Evolutionary conservation across 2,888 invertebrate genomes (phyloP), one percentile per base, ranked within the genome.

Genomic region (Scaptomyza reducta): DNA sequence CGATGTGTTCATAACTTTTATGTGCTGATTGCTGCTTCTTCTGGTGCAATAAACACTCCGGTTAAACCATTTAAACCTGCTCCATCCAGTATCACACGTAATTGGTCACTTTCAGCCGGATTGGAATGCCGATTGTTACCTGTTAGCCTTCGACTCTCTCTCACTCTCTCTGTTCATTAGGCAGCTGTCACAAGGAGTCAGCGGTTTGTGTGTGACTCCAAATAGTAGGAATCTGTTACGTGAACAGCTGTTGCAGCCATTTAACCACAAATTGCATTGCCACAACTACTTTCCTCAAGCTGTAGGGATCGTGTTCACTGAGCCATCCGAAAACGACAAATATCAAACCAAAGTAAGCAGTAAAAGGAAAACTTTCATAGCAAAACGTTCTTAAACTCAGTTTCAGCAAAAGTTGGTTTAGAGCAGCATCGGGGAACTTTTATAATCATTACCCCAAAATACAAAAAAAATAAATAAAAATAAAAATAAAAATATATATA

Each of bases 1-100:
- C 70, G 63, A 51, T 69, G 60, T 78, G 68, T 73, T 73, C 82
- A 77, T 74, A 85, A 76, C 67, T 54, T 78, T 84, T 76, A 83
- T 72, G 83, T 70, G 70, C 69, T 79, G 70, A 61, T 27, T n/a
- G 35, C n/a, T 38, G 35, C 6, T 38, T 1, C 29, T n/a, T 7
- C 35, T 2, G 53, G 47, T 57, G 77, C 47, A 49, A 71, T 77
- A 71, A 70, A 59, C 68, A 79, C 64, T 46, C 49, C 27, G 61
- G 18, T 31, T 31, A 33, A 44, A 45, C 11, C 68, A 62, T 59
- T 72, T 57, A 14, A 38, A 61, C 27, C 49, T 22, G 63, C 50
- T 50, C 51, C 51, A 47, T 46, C 65, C 42, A 9, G 18, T 62
- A 33, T 47, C 35, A 51, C 27, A 10, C 41, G 45, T 14, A 46